phyloP scores from a whole-genome alignment of 2,797 vertebrate genomes.

The Lacerta viridis region DNA sequence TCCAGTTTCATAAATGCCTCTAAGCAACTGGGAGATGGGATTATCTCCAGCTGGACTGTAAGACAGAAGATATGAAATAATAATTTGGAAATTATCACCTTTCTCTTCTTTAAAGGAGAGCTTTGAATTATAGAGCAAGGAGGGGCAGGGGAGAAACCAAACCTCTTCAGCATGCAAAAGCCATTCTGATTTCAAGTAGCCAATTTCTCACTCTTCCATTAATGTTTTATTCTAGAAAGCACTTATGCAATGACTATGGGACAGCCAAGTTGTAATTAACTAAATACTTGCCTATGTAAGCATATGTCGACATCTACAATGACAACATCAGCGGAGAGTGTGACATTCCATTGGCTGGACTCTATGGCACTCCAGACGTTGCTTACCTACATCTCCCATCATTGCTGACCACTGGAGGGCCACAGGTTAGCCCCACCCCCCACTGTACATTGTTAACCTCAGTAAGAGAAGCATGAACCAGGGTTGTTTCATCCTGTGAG shows the following conservation, averaged over 20 bases:
- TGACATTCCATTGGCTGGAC: not conserved
- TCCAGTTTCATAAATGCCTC: slow-evolving; percentile 7
- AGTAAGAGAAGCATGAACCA: not conserved
- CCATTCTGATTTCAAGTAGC: slow-evolving; percentile 45
- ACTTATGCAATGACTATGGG: slow-evolving; percentile 42
- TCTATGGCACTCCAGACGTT: slow-evolving; percentile 7
- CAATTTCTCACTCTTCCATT: not conserved
- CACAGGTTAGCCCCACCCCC: too few species aligned
- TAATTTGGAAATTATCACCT: not conserved
- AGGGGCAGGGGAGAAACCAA: slow-evolving; percentile 2
- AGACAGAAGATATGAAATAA: slow-evolving; percentile 5
- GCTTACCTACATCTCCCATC: not conserved
- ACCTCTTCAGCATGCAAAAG: slow-evolving; percentile 37
- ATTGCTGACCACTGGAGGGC: not conserved
- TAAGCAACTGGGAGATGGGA: slow-evolving; percentile 45
- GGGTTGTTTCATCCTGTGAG: not conserved
- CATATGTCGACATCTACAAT: slow-evolving; percentile 46
- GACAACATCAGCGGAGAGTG: not conserved
- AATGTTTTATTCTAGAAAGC: slow-evolving; percentile 39
- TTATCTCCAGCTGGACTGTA: slow-evolving; percentile 16
- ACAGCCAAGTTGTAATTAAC: slow-evolving; percentile 48
- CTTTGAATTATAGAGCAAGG: not conserved
- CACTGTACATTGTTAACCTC: not conserved
- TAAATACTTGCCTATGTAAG: slow-evolving; percentile 46
- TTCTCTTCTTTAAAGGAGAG: not conserved